Evolutionary conservation across 2,113 vertebrate genomes (phyloP).

Genomic region (Leptodactylus fuscus): DNA sequence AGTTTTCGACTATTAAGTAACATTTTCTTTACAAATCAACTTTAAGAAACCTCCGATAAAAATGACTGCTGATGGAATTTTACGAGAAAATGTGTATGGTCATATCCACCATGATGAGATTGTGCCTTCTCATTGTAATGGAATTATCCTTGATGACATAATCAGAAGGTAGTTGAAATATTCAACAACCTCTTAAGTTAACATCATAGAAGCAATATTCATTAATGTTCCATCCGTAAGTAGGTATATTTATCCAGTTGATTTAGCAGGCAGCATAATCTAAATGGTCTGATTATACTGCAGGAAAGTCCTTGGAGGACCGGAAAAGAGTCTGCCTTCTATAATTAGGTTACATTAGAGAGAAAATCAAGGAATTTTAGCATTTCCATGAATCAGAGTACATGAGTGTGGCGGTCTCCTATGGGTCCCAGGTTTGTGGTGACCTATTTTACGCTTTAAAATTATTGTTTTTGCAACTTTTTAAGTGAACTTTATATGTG

Average conservation of each 20-base stretch:
- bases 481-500: too few relatives aligned
- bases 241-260: neutral
- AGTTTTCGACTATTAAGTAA: neutral
- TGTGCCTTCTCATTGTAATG: neutral
- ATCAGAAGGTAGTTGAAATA: slow-evolving; percentile 19
- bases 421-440: neutral
- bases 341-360: neutral
- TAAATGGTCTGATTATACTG: slow-evolving; percentile 40
- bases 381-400: neutral
- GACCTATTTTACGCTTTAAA: too few relatives aligned
- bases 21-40: neutral
- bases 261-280: slow-evolving; percentile 13
- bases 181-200: slow-evolving; percentile 30
- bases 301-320: neutral
- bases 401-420: neutral
- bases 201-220: slow-evolving; percentile 11
- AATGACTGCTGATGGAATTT: neutral
- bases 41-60: neutral
- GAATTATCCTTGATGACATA: slow-evolving; percentile 8
- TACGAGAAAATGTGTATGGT: neutral
- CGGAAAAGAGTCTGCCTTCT: neutral
- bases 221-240: slow-evolving; percentile 17
- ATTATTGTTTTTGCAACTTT: too few relatives aligned
- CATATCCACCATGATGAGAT: neutral
- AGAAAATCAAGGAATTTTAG: neutral